phyloP scores from a whole-genome alignment of 2,888 invertebrate species.

The Aporophyla nigra region DNA sequence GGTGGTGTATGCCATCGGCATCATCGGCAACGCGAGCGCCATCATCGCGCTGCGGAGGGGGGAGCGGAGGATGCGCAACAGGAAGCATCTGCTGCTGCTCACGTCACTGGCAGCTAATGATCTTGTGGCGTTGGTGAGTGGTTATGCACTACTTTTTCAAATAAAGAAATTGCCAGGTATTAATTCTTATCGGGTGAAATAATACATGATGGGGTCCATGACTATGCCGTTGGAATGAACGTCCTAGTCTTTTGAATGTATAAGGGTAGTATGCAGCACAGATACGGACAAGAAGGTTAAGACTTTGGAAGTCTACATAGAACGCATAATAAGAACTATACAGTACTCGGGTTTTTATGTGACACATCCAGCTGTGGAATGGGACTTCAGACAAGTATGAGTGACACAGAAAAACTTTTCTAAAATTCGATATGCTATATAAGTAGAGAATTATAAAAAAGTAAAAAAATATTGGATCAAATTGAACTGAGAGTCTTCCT shows the following conservation, averaged over 20 bases:
- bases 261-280: not conserved
- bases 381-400: not conserved
- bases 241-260: not conserved
- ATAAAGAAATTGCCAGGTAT: too few species aligned
- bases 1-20: slow-evolving; percentile 92
- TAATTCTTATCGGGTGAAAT: not conserved
- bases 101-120: slow-evolving; percentile 95
- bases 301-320: not conserved
- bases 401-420: not conserved
- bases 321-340: not conserved
- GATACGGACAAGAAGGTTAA: not conserved
- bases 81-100: slow-evolving; percentile 95
- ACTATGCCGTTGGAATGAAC: not conserved
- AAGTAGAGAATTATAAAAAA: not conserved
- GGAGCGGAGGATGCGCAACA: slow-evolving; percentile 94
- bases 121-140: slow-evolving; percentile 92
- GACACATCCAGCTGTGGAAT: not conserved
- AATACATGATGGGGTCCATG: too few species aligned
- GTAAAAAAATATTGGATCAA: too few species aligned
- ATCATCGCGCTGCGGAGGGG: slow-evolving; percentile 93
- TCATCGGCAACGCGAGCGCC: slow-evolving; percentile 94
- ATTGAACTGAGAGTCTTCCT: not conserved
- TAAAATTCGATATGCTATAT: not conserved
- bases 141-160: not conserved
- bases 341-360: not conserved